These are phyloP conservation scores for Lagopus leucura DNA, from an alignment of 2,113 vertebrate genomes.

Conservation along the genomic window DNA sequence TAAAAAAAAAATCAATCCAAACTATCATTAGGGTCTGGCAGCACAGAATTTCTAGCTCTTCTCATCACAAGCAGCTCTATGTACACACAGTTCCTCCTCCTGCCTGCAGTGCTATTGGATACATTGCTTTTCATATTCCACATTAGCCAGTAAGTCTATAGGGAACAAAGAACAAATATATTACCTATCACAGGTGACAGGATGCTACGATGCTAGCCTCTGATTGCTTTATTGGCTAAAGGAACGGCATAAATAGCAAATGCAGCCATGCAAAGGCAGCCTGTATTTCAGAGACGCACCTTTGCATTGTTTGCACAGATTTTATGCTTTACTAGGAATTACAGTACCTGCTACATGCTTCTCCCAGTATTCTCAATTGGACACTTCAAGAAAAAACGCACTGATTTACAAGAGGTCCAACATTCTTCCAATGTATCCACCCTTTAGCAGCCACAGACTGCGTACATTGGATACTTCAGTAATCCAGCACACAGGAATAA, in stretches of 20 bases:
- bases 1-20: not conserved
- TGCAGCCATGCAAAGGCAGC: not conserved
- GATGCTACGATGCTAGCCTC: slow-evolving; percentile 35
- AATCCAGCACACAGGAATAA: not conserved
- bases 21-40: not conserved
- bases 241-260: not conserved
- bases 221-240: slow-evolving; percentile 15
- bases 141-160: slow-evolving; percentile 19
- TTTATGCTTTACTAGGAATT: slow-evolving; percentile 40
- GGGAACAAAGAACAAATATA: slow-evolving; percentile 55
- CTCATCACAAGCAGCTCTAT: not conserved
- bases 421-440: not conserved
- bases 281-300: not conserved
- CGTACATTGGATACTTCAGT: not conserved
- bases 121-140: slow-evolving; percentile 37
- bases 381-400: slow-evolving; percentile 11
- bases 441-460: not conserved
- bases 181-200: slow-evolving; percentile 66
- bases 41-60: slow-evolving; percentile 19
- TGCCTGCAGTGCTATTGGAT: slow-evolving; percentile 39
- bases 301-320: slow-evolving; percentile 29
- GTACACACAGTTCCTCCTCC: slow-evolving; percentile 52
- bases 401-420: not conserved
- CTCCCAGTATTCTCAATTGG: not conserved
- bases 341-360: not conserved